Base-by-base conservation (phyloP, 2,888 invertebrate species). In the Plutella xylostella region DNA sequence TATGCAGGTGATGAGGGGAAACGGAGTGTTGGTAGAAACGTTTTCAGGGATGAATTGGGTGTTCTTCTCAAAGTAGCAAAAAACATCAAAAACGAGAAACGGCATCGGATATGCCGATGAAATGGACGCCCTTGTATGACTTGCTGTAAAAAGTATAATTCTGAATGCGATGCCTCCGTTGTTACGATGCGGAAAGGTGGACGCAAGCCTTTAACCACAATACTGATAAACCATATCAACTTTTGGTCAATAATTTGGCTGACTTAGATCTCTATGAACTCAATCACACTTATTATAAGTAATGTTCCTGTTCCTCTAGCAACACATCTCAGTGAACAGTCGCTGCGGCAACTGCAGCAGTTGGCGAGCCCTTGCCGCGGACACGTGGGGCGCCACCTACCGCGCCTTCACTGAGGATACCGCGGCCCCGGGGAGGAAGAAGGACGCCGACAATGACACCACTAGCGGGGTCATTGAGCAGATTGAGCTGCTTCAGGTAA, bases 1-100 rank as follows among this genome's bases (percentile, higher is more conserved):
- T 56, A 86, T 93, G 65, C 89, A 89, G 77, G 93, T 92, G 64
- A 12, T n/a, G n/a, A n/a, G n/a, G n/a, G n/a, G n/a, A n/a, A n/a
- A n/a, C n/a, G n/a, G n/a, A n/a, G n/a, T n/a, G n/a, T n/a, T n/a
- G 6, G 25, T 5, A 7, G 25, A 25, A 25, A 25, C 25, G 25
- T 25, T 25, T 25, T 7, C 25, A 9, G 9, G 25, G 5, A 12
- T 28, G 28, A 2, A 28, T n/a, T n/a, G n/a, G n/a, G n/a, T n/a
- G n/a, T n/a, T n/a, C n/a, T n/a, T n/a, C n/a, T n/a, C n/a, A n/a
- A n/a, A n/a, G n/a, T n/a, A n/a, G n/a, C n/a, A n/a, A n/a, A n/a
- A n/a, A n/a, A n/a, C n/a, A n/a, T n/a, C n/a, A n/a, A n/a, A n/a
- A n/a, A n/a, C n/a, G n/a, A n/a, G n/a, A n/a, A n/a, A n/a, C n/a